Percentiles rank a stretch among this genome's conserved stretches.
phyloP scores from a whole-genome alignment of 2,113 vertebrate genomes.

The Marmota monax region DNA sequence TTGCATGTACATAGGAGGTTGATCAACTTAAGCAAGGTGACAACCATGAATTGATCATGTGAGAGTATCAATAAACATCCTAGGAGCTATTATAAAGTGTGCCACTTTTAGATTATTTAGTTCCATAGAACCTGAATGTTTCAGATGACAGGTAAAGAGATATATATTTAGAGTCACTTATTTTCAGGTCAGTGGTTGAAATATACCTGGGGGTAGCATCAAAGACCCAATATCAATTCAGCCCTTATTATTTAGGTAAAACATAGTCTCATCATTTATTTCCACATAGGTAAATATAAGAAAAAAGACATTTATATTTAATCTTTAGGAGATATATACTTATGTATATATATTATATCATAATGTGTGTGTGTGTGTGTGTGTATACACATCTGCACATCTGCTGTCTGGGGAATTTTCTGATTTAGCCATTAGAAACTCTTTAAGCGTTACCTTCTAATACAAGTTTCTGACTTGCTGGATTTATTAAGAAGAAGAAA shows the following conservation, averaged over 20 bases:
- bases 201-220: not conserved
- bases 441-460: slow-evolving; percentile 7
- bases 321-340: not conserved
- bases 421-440: not conserved
- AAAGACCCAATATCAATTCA: not conserved
- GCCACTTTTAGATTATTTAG: slow-evolving; percentile 44
- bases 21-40: slow-evolving; percentile 69
- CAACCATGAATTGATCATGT: slow-evolving; percentile 66
- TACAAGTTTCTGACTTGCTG: not conserved
- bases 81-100: slow-evolving; percentile 38
- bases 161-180: slow-evolving; percentile 5
- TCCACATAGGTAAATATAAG: not conserved
- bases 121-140: not conserved
- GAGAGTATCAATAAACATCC: slow-evolving; percentile 27
- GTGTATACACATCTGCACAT: no score
- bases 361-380: no score
- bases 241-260: slow-evolving; percentile 43
- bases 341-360: no score
- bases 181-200: slow-evolving; percentile 41
- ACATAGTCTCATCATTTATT: slow-evolving; percentile 8
- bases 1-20: not conserved
- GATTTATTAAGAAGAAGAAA: slow-evolving; percentile 30
- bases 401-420: not conserved
- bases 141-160: slow-evolving; percentile 3
- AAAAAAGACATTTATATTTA: not conserved